Percentiles rank a stretch among this genome's conserved stretches.
Conservation (phyloP, 1,140 invertebrate species). For the Pseudachorutes palmiensis region DNA sequence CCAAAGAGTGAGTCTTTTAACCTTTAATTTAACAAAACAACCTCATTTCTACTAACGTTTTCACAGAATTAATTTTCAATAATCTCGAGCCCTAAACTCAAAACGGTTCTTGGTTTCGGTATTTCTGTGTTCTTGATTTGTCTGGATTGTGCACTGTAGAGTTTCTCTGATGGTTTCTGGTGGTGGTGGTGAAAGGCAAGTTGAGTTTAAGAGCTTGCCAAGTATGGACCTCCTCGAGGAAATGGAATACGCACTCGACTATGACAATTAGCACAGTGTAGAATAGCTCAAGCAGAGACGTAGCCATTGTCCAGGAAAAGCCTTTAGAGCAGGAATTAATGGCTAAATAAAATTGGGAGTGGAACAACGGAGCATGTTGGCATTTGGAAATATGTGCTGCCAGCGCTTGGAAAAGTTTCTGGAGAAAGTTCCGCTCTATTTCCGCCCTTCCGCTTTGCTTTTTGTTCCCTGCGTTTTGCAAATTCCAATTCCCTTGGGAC, state of each 20-base stretch:
- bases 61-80: not conserved
- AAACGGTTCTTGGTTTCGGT: constrained; percentile 9
- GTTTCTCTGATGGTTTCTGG: not conserved
- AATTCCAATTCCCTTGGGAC: too few species aligned
- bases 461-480: too few species aligned
- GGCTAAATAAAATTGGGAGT: too few species aligned
- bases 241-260: not conserved
- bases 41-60: not conserved
- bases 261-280: constrained; percentile 3
- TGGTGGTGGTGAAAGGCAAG: constrained; percentile 4
- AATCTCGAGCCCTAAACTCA: not conserved
- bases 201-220: not conserved
- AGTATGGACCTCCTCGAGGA: constrained; percentile 7
- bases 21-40: not conserved
- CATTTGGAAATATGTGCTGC: too few species aligned
- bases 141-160: not conserved
- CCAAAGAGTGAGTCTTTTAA: constrained; percentile 61
- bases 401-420: too few species aligned
- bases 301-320: not conserved
- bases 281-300: constrained; percentile 1
- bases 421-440: too few species aligned
- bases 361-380: too few species aligned
- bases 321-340: too few species aligned
- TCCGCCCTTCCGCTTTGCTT: too few species aligned
- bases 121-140: too few species aligned